Percentiles rank a stretch among this genome's conserved stretches.
phyloP scores from a whole-genome alignment of 2,113 vertebrate species.

The Dermatemys mawii region DNA sequence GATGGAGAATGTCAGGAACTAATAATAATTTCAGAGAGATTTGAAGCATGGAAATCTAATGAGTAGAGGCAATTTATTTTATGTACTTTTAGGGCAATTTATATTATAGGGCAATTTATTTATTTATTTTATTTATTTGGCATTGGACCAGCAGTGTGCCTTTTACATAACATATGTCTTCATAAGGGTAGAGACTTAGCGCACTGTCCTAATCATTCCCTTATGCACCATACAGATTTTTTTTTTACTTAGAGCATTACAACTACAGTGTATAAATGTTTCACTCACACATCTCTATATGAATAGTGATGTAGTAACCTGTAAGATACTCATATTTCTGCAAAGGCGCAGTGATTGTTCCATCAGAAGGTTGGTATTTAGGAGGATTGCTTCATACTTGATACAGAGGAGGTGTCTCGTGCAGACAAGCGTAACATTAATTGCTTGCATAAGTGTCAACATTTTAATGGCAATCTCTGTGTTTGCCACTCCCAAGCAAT shows the following conservation, averaged over 20 bases:
- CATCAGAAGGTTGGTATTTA: neutral
- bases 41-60: neutral
- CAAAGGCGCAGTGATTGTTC: neutral
- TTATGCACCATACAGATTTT: neutral
- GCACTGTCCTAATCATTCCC: neutral
- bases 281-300: neutral
- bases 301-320: neutral
- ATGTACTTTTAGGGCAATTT: neutral
- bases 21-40: neutral
- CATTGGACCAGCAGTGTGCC: neutral
- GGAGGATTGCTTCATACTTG: accelerated
- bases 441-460: neutral
- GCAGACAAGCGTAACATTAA: neutral
- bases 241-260: neutral
- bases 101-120: neutral
- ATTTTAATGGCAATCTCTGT: neutral
- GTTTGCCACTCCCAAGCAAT: neutral
- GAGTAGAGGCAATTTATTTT: neutral
- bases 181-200: neutral
- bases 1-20: constrained; percentile 45
- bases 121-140: neutral
- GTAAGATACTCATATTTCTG: neutral
- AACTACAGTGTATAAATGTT: neutral
- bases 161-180: neutral
- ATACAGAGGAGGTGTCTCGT: neutral